Conservation (phyloP, 2,888 invertebrate genomes). For the Drosophila cyrtoloma region DNA sequence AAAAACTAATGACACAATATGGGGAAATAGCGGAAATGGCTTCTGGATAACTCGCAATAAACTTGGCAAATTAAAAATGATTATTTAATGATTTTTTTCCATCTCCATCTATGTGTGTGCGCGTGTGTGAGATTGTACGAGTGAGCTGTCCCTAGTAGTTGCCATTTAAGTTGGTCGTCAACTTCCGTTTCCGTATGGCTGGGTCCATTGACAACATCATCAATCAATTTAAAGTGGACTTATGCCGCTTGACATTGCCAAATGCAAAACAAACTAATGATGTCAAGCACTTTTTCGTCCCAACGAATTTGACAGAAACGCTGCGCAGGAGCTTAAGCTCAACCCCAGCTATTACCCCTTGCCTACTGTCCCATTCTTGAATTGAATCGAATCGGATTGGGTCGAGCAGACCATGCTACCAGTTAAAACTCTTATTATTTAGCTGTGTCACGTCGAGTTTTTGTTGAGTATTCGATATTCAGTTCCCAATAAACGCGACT, state of each 20-base stretch:
- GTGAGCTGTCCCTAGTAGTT: constrained; percentile 13
- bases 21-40: neutral
- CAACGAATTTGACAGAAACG: constrained; percentile 27
- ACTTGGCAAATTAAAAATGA: constrained; percentile 24
- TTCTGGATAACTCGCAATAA: neutral
- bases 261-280: constrained; percentile 71
- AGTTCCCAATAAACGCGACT: constrained; percentile 20
- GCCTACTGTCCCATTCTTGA: neutral
- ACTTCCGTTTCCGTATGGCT: constrained; percentile 31
- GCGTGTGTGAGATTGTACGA: neutral
- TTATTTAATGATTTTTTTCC: constrained; percentile 21
- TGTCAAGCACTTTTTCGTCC: constrained; percentile 40
- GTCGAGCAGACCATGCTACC: constrained; percentile 5
- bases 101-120: neutral
- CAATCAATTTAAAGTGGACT: constrained; percentile 73
- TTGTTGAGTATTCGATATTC: constrained; percentile 14
- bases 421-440: constrained; percentile 22
- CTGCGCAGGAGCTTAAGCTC: constrained; percentile 15
- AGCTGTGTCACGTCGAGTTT: constrained; percentile 2
- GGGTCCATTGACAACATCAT: constrained; percentile 55
- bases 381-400: neutral
- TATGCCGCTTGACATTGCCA: constrained; percentile 57
- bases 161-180: constrained; percentile 37
- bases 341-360: neutral
- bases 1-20: neutral